Evolutionary conservation across 2,888 invertebrate species (phyloP), one percentile per base, ranked within the genome.

Genomic region (Acholoe squamosa): DNA sequence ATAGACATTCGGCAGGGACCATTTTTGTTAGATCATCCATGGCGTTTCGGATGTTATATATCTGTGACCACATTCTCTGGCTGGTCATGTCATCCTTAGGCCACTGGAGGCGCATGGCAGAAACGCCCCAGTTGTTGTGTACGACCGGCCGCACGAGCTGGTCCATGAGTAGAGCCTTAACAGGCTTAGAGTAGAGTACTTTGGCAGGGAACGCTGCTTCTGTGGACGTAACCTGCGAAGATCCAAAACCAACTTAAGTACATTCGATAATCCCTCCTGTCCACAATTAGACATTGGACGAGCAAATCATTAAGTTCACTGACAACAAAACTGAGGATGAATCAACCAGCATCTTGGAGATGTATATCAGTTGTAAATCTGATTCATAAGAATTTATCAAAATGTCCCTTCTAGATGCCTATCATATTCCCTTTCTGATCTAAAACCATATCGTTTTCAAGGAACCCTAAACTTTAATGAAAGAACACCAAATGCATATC

Each of bases 191-290:
- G 80, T 80, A 80, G 80, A 80, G 80, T 43, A 19, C 33, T 25
- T 80, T 33, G 16, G 80, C 33, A 22, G 80, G 80, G 43, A 80
- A 80, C 7, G 34, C 80, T 19, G 80, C 80, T n/a, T 80, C 80
- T 80, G 33, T 80, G 7, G 71, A 28, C 28, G 71, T 16, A 14
- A 34, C 34, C 80, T 33, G 80, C n/a, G 80, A 25, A 80, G 80
- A 80, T 80, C 80, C 80, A 80, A 80, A 80, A 43, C 31, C 76
- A 76, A 76, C 76, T 76, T 76, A 19, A 61, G 61, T 61, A 61
- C 19, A n/a, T 19, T 12, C 61, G n/a, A 61, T 0, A 61, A 61
- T 19, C 61, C 3, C 19, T 61, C 22, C 19, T n/a, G 61, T 7
- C 19, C 14, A 61, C 5, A 43, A 19, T 14, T 61, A 61, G 61